phyloP scores from a whole-genome alignment of 2,888 invertebrate species.

The Protula sp. region DNA sequence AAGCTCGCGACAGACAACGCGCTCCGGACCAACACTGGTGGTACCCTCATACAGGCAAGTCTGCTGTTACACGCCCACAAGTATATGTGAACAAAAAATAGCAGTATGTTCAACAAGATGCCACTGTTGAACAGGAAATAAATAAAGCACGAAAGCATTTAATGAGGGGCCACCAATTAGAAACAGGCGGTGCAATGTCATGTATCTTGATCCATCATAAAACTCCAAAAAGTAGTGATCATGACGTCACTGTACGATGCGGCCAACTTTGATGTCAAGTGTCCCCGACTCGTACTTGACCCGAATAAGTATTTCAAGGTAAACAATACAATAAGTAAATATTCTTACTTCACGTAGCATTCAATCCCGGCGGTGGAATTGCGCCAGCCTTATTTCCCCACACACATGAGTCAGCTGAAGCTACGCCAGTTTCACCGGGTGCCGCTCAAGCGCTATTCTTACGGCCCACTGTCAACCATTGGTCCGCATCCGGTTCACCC shows the following conservation, averaged over 20 bases:
- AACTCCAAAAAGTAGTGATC: no score
- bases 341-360: slow-evolving; percentile 68
- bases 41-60: slow-evolving; percentile 64
- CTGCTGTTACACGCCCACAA: background rate
- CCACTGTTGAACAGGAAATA: background rate
- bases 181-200: no score
- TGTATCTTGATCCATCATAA: no score
- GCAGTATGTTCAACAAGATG: background rate
- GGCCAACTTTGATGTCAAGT: no score
- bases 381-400: slow-evolving; percentile 89
- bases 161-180: no score
- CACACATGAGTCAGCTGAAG: slow-evolving; percentile 78
- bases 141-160: background rate
- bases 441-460: slow-evolving; percentile 76
- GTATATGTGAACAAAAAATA: background rate
- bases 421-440: slow-evolving; percentile 91
- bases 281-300: no score
- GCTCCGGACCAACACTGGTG: slow-evolving; percentile 62
- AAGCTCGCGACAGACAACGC: slow-evolving; percentile 49
- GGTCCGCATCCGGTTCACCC: slow-evolving; percentile 79
- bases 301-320: no score
- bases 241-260: no score
- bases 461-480: slow-evolving; percentile 69
- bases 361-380: slow-evolving; percentile 96
- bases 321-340: no score